These are phyloP conservation scores for Leptinotarsa juncta DNA, from an alignment of 2,888 invertebrate genomes.

Conservation along the genomic window DNA sequence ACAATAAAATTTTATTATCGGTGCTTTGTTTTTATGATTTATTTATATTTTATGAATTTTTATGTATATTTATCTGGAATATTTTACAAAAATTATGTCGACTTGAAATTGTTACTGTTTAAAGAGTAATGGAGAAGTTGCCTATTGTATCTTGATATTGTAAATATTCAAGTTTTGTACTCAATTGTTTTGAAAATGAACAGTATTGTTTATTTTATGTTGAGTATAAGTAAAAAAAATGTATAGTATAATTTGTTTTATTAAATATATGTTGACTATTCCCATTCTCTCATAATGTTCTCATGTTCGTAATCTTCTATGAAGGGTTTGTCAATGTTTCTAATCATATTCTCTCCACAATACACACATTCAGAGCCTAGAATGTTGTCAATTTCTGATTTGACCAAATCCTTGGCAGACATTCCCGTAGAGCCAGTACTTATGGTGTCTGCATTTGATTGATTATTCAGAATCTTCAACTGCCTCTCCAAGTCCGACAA, in stretches of 20 bases:
- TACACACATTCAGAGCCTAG: constrained; percentile 92
- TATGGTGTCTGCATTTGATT: constrained; percentile 68
- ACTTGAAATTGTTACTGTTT: constrained; percentile 51
- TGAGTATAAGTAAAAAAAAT: constrained; percentile 48
- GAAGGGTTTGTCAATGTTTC: constrained; percentile 90
- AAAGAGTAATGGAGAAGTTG: constrained; percentile 51
- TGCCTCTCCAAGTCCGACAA: constrained; percentile 75
- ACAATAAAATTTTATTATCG: constrained; percentile 31
- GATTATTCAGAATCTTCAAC: constrained; percentile 69
- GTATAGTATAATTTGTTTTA: constrained; percentile 26
- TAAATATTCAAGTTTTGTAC: constrained; percentile 56
- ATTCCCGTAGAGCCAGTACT: constrained; percentile 69
- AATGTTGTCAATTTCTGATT: constrained; percentile 88
- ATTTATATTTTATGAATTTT: constrained; percentile 38
- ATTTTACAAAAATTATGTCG: constrained; percentile 34
- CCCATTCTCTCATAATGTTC: constrained; percentile 86
- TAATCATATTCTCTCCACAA: constrained; percentile 94
- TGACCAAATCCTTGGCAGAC: constrained; percentile 74
- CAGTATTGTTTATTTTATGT: constrained; percentile 52
- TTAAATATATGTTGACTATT: constrained; percentile 64
- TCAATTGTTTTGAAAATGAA: constrained; percentile 55
- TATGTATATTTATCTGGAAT: constrained; percentile 39
- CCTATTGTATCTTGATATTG: constrained; percentile 56
- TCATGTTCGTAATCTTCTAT: constrained; percentile 87
- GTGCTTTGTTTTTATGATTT: constrained; percentile 46